Evolutionary conservation across 2,797 vertebrate species (phyloP), one percentile per base, ranked within the genome.

Genomic region (Apogon hyalosoma): DNA sequence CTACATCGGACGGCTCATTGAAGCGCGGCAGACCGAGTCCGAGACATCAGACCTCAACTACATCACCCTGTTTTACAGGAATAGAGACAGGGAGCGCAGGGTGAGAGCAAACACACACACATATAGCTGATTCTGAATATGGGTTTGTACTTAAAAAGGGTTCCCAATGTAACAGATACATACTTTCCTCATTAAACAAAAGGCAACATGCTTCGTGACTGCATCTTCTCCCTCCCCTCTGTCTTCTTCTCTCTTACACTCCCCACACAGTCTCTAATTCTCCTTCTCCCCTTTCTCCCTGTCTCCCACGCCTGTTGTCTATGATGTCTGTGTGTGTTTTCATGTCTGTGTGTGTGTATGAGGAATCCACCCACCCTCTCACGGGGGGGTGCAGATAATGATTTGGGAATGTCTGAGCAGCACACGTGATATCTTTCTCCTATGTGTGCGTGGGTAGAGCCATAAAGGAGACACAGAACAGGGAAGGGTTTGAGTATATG

Each of bases 1-100:
- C 78, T 99, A 98, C 79, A 96, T 99, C 24, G 94, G 97, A 33
- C 95, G 97, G 63, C 94, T 99, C 81, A 96, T 99, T 49, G 98
- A 99, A 71, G 98, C 98, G 2, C 95, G 97, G 13, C 96, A 98
- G 87, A 97, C 95, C 0, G 97, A 99, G 85, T 97, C 97, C 0
- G 95, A 95, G 90, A 95, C 95, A 69, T 93, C 97, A 2, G 96
- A 99, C 73, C 90, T 99, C 79, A 94, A 97, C 92, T 95, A 93
- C 89, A 80, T 98, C 71, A 98, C 96, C 14, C 92, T 99, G 80
- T 95, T 94, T 83, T 99, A 98, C 89, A 95, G 93, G 78, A 97
- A 94, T 77, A 80, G 79, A 12, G 96, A 98, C 76, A 93, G 95
- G 58, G 97, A 99, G 88, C 93, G 93, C 68, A 94, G 95, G 92